phyloP scores from a whole-genome alignment of 2,113 vertebrate genomes.

The Perccottus glenii region DNA sequence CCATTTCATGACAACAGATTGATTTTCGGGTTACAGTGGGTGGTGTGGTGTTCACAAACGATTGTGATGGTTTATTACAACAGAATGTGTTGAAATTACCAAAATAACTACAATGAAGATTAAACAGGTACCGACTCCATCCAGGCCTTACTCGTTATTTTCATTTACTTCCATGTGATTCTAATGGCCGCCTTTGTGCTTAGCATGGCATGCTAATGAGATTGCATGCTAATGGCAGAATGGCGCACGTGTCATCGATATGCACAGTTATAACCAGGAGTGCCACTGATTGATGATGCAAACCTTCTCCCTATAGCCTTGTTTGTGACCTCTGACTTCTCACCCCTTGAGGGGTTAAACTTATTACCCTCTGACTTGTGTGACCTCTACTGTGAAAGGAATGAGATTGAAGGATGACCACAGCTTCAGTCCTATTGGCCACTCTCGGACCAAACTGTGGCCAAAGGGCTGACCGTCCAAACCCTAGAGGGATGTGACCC shows the following conservation, averaged over 20 bases:
- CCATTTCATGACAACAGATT: background rate
- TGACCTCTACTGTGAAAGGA: constrained; percentile 87
- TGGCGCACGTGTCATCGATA: constrained; percentile 59
- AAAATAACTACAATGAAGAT: background rate
- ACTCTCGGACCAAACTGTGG: constrained; percentile 59
- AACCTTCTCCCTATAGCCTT: constrained; percentile 83
- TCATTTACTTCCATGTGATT: constrained; percentile 15
- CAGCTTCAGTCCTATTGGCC: constrained; percentile 83
- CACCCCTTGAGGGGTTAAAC: constrained; percentile 84
- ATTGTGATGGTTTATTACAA: background rate
- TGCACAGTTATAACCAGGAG: constrained; percentile 61
- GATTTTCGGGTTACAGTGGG: background rate
- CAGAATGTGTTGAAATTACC: background rate
- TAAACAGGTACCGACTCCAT: background rate
- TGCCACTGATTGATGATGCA: constrained; percentile 78
- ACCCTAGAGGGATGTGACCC: constrained; percentile 71
- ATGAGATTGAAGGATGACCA: constrained; percentile 92
- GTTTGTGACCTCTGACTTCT: constrained; percentile 87
- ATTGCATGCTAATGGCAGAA: constrained; percentile 50
- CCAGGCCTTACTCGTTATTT: constrained; percentile 8
- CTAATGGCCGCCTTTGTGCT: constrained; percentile 46
- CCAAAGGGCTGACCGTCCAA: constrained; percentile 69
- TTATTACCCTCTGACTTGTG: constrained; percentile 92
- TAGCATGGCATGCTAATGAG: constrained; percentile 67
- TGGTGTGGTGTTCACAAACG: background rate